Evolutionary conservation across 2,888 invertebrate species (phyloP).

Genomic region (Selenia dentaria): DNA sequence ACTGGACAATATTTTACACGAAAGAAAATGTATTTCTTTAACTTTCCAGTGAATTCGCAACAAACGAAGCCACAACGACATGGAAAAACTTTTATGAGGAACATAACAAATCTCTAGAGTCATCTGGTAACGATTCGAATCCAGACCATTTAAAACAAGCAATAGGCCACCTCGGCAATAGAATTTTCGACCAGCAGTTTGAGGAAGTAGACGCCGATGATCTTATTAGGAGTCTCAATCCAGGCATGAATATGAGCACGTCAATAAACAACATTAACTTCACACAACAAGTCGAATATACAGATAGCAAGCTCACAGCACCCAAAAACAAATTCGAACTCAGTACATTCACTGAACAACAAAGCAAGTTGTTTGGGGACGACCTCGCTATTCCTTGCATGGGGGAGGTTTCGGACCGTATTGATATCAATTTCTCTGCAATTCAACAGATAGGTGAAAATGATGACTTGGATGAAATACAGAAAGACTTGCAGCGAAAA

Average conservation of each 20-base stretch:
- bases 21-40: too few relatives aligned
- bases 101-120: slow-evolving; percentile 71
- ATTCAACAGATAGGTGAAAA: slow-evolving; percentile 45
- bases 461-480: slow-evolving; percentile 70
- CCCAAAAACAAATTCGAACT: slow-evolving; percentile 61
- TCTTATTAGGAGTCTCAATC: slow-evolving; percentile 40
- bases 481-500: slow-evolving; percentile 52
- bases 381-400: slow-evolving; percentile 50
- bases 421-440: slow-evolving; percentile 65
- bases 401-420: slow-evolving; percentile 56
- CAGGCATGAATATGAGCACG: slow-evolving; percentile 43
- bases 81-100: slow-evolving; percentile 78
- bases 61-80: slow-evolving; percentile 74
- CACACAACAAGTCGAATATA: slow-evolving; percentile 53
- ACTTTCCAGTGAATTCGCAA: slow-evolving; percentile 64
- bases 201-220: slow-evolving; percentile 65
- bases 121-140: slow-evolving; percentile 63
- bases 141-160: slow-evolving; percentile 46
- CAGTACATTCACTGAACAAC: slow-evolving; percentile 60
- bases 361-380: slow-evolving; percentile 60
- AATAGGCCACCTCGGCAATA: slow-evolving; percentile 61
- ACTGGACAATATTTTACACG: too few relatives aligned
- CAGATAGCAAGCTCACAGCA: slow-evolving; percentile 46
- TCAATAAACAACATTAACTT: slow-evolving; percentile 52
- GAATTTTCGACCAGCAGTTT: slow-evolving; percentile 67